Conservation (phyloP, 2,113 vertebrate genomes). For the Mus pahari region DNA sequence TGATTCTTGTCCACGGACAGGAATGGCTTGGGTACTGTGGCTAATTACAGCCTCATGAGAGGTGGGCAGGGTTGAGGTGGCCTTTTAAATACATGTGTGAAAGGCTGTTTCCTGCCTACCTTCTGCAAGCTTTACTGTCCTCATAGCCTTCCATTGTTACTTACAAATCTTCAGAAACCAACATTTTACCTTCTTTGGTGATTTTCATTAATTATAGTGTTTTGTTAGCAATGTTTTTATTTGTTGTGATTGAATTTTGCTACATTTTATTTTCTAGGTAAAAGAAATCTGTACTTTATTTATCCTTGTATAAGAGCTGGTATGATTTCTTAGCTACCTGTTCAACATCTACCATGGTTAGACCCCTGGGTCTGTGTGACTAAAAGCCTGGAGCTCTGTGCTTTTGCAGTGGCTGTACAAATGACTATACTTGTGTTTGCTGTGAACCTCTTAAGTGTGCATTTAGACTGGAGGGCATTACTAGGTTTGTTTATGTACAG, state of each 20-base stretch:
- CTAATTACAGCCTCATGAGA: not conserved
- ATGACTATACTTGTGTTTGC: not conserved
- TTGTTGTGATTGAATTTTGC: not conserved
- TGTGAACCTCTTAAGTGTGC: not conserved
- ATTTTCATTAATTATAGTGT: not conserved
- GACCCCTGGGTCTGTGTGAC: not conserved
- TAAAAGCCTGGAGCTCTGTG: not conserved
- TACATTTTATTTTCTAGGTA: constrained; percentile 9
- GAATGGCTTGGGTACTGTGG: not conserved
- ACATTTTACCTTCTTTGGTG: constrained; percentile 46
- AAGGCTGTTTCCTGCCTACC: not conserved
- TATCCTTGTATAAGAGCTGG: not conserved
- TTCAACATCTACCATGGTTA: not conserved
- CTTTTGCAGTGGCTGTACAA: not conserved
- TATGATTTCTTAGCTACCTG: not conserved
- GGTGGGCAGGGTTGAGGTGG: not conserved
- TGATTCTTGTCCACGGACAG: not conserved
- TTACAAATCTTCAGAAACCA: not conserved
- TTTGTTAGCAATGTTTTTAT: constrained; percentile 41
- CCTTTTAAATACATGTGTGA: not conserved
- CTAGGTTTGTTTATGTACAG: constrained; percentile 1
- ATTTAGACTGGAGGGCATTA: not conserved
- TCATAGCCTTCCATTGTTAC: not conserved
- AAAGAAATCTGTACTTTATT: not conserved
- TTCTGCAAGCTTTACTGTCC: not conserved